Base-by-base conservation (phyloP, 2,888 invertebrate genomes). In the Atrina japonica region DNA sequence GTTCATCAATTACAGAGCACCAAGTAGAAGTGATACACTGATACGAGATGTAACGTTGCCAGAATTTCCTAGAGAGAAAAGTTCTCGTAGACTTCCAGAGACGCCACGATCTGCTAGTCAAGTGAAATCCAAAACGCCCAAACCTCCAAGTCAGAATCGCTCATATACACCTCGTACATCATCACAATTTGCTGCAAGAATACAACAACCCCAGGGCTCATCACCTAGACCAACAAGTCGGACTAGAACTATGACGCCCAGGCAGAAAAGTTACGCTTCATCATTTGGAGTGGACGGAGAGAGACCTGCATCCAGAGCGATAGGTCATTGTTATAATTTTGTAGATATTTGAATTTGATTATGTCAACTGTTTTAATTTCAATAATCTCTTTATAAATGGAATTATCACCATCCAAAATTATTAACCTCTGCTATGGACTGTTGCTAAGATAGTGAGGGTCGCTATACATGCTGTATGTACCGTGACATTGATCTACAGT, bases 261-360 rank as follows among this genome's bases (percentile, higher is more conserved):
- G 5, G 35, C 35, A 35, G 11, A 35, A 35, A 7, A 35, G 35
- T 35, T 11, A 35, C 11, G 5, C 35, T 35, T 5, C 35, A 7
- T 35, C 35, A 7, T 35, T 7, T 35, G 6, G 41, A 49, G 29
- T 61, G 68, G 41, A 21, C 60, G 9, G 63, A 41, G 68, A 69
- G 30, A 85, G 79, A 61, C 75, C 76, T 11, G 63, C 67, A n/a
- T 85, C 86, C 6, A 77, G 83, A 64, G 83, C 83, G 35, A 79
- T 86, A 60, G 82, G 86, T 86, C 75, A 59, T 73, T 9, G 9
- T 49, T 25, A 1, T 23, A 3, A 21, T 41, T 43, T 9, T 16
- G 6, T 9, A n/a, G n/a, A n/a, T n/a, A n/a, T n/a, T n/a, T n/a
- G n/a, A n/a, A n/a, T n/a, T n/a, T n/a, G n/a, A n/a, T n/a, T n/a